These are phyloP conservation scores for Erebia aethiops DNA, from an alignment of 2,888 invertebrate species.

Conservation along the genomic window DNA sequence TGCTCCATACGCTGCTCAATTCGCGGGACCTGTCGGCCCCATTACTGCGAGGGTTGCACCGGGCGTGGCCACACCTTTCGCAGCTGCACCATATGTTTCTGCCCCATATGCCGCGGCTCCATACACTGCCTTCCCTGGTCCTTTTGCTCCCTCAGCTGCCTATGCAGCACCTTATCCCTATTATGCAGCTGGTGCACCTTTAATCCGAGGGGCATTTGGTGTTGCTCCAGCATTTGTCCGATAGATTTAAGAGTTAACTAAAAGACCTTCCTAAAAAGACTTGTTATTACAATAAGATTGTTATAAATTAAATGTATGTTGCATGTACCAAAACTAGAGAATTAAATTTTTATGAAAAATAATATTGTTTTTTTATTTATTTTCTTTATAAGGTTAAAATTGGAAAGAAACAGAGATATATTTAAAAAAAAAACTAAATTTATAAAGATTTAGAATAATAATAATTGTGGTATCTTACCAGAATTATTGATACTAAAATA, in stretches of 20 bases:
- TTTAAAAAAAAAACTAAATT: too few species aligned
- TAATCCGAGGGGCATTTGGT: conserved; percentile 60
- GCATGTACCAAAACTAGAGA: conserved; percentile 27
- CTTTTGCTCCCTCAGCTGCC: conserved; percentile 45
- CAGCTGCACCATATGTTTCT: conserved; percentile 44
- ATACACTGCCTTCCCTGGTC: conserved; percentile 45
- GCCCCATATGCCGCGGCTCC: conserved; percentile 43
- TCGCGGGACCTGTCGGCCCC: conserved; percentile 44
- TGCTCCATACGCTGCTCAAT: conserved; percentile 27
- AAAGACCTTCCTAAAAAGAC: conserved; percentile 69
- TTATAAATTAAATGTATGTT: conserved; percentile 17
- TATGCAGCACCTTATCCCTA: conserved; percentile 49
- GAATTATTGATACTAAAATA: too few species aligned
- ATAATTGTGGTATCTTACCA: too few species aligned
- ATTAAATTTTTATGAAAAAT: conserved; percentile 10
- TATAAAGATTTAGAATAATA: too few species aligned
- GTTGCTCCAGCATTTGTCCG: conserved; percentile 73
- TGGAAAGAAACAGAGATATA: too few species aligned
- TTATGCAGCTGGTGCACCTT: conserved; percentile 50
- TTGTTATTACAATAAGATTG: conserved; percentile 39
- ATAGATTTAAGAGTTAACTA: conserved; percentile 71
- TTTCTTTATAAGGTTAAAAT: not conserved
- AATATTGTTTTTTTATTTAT: not conserved
- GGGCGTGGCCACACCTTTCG: conserved; percentile 43
- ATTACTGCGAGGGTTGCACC: conserved; percentile 42